Conservation (phyloP, 2,888 invertebrate species). For the Eristalinus sepulchralis region DNA sequence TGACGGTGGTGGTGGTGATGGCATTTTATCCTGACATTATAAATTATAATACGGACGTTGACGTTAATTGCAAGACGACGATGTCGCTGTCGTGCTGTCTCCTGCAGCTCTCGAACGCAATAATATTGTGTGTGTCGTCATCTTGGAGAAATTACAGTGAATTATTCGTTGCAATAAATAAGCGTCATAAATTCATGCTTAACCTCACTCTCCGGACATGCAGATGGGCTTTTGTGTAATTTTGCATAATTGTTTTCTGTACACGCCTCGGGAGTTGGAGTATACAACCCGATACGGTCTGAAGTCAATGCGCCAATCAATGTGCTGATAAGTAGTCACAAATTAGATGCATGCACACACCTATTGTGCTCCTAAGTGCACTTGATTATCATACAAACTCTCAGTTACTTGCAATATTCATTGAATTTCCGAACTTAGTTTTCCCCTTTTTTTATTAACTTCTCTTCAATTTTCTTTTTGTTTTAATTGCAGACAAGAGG, state of each 20-base stretch:
- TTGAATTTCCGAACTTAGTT: neutral
- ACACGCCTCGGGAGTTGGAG: constrained; percentile 1
- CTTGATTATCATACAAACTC: neutral
- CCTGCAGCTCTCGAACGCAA: constrained; percentile 24
- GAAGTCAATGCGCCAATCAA: neutral
- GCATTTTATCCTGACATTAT: constrained; percentile 43
- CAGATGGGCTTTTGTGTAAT: constrained; percentile 25
- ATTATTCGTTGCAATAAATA: constrained; percentile 77
- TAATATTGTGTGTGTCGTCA: constrained; percentile 26
- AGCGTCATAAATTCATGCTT: constrained; percentile 77
- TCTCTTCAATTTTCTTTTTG: neutral
- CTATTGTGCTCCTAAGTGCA: neutral
- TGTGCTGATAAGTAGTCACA: neutral
- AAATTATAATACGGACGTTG: constrained; percentile 73
- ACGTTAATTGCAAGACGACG: constrained; percentile 73
- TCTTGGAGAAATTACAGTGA: constrained; percentile 72
- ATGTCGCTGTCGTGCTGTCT: constrained; percentile 42
- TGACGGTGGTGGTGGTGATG: neutral
- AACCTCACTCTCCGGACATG: constrained; percentile 56
- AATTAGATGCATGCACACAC: neutral
- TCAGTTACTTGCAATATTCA: neutral
- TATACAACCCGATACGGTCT: neutral
- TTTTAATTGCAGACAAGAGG: constrained; percentile 77
- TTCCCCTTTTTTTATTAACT: neutral
- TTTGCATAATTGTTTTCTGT: constrained; percentile 25